Evolutionary conservation across 2,113 vertebrate species (phyloP).

Genomic region (Xiphorhynchus elegans): DNA sequence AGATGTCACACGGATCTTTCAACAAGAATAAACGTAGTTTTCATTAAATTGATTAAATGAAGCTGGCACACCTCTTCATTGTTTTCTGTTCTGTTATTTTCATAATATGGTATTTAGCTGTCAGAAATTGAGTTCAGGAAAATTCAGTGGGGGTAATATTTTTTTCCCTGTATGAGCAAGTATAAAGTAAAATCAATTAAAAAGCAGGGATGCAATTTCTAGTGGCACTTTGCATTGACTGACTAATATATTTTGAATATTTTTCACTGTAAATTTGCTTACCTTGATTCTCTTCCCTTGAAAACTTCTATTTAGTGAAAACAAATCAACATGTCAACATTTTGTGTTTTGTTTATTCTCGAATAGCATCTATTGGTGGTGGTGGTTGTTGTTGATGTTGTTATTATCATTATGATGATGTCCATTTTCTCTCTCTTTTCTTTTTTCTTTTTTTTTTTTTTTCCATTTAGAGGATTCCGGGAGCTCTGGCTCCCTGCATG

Average conservation of each 20-base stretch:
- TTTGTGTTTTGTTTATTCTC: constrained; percentile 53
- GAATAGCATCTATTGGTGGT: not conserved
- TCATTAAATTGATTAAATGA: not conserved
- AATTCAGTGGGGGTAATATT: not conserved
- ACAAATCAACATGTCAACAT: constrained; percentile 36
- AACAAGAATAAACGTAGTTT: not conserved
- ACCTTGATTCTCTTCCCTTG: not conserved
- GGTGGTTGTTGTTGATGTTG: no score
- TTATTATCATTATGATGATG: not conserved
- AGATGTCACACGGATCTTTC: not conserved
- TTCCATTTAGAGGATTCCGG: not conserved
- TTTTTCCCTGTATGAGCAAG: not conserved
- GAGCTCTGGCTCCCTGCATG: not conserved
- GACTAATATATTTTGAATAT: constrained; percentile 34
- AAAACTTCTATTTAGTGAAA: constrained; percentile 46
- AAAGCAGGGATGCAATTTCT: constrained; percentile 3
- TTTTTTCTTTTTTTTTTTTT: not conserved
- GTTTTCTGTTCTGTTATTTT: not conserved
- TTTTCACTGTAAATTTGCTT: constrained; percentile 11
- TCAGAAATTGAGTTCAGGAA: not conserved
- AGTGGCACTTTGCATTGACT: not conserved
- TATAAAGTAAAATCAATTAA: constrained; percentile 50
- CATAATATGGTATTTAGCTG: not conserved
- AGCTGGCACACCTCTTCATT: not conserved
- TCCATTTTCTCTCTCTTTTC: not conserved